Conservation (phyloP, 92 coral and sea anemone genomes). For the Anthopleura xanthogrammica region DNA sequence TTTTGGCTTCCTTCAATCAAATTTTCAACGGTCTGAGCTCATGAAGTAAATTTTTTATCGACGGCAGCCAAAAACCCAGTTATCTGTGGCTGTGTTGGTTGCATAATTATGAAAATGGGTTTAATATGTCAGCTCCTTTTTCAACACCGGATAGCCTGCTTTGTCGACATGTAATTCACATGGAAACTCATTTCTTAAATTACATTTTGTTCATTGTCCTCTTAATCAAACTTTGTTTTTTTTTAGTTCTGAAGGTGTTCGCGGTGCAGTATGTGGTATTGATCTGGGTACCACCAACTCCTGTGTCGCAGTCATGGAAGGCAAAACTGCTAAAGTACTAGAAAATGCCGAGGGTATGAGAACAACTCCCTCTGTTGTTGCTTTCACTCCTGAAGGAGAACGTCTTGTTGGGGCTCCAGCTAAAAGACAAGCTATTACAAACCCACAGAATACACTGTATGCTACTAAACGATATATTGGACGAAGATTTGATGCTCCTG, state of each 20-base stretch:
- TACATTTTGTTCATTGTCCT: too few species aligned
- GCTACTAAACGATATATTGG: slow-evolving; percentile 98
- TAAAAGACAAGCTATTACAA: slow-evolving; percentile 95
- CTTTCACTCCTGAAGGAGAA: slow-evolving; percentile 85
- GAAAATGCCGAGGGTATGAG: slow-evolving; percentile 96
- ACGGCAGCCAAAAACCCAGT: too few species aligned
- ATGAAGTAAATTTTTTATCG: too few species aligned
- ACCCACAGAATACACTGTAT: slow-evolving; percentile 89
- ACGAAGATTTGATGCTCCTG: slow-evolving; percentile 83
- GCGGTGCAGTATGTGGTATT: slow-evolving; percentile 95
- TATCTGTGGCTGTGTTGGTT: too few species aligned
- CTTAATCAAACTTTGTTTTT: background rate
- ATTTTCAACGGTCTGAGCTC: too few species aligned
- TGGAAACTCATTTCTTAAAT: too few species aligned
- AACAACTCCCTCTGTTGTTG: slow-evolving; percentile 93
- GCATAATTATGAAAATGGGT: too few species aligned
- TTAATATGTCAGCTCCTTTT: too few species aligned
- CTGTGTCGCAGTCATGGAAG: slow-evolving; percentile 98
- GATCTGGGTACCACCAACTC: slow-evolving; percentile 98
- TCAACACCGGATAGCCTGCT: too few species aligned
- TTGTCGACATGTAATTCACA: too few species aligned
- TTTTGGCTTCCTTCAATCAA: too few species aligned
- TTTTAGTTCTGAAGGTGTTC: slow-evolving; percentile 73
- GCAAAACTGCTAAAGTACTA: slow-evolving; percentile 87
- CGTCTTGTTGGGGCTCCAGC: slow-evolving; percentile 98